Evolutionary conservation across 2,113 vertebrate species (phyloP), one percentile per base, ranked within the genome.

Genomic region (Eudorcas thomsonii): DNA sequence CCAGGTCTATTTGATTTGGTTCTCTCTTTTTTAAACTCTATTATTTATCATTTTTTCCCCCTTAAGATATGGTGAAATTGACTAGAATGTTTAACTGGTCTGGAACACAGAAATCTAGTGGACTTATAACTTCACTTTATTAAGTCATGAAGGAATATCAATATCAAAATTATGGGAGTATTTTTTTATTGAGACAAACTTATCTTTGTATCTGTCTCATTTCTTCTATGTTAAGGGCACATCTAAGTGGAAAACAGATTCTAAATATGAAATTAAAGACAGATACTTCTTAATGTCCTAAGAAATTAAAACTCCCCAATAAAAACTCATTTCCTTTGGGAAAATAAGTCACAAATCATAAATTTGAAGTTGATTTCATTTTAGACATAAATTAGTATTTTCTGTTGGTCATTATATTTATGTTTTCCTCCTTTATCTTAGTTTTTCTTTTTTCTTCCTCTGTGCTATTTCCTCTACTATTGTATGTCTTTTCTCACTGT

Each of bases 361-460:
- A 50, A 81, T 88, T 33, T 96, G 54, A 97, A 95, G 55, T 82
- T 94, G 77, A 8, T 55, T 91, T 19, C 43, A 57, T 67, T 97
- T 87, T 50, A 77, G 90, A 92, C 90, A 90, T 55, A 80, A 82
- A 83, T 81, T 81, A 60, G n/a, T 71, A 12, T 57, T 36, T 59
- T 50, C 10, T 87, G 1, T 78, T 95, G 64, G 26, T 80, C 15
- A 39, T 88, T 96, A 93, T 88, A 21, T 90, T 52, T 90, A 16
- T 92, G 26, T 55, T 88, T 93, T 90, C 23, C n/a, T 93, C 88
- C 6, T 87, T 33, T 92, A 17, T 54, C 21, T 71, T 92, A 25
- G 85, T 43, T 33, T 52, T 43, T 23, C 14, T 7, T 82, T 82
- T 96, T 92, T 88, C 84, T 59, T 77, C 33, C 10, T 89, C 30